Conservation (phyloP, 2,888 invertebrate genomes). For the Leptopilina syphax region DNA sequence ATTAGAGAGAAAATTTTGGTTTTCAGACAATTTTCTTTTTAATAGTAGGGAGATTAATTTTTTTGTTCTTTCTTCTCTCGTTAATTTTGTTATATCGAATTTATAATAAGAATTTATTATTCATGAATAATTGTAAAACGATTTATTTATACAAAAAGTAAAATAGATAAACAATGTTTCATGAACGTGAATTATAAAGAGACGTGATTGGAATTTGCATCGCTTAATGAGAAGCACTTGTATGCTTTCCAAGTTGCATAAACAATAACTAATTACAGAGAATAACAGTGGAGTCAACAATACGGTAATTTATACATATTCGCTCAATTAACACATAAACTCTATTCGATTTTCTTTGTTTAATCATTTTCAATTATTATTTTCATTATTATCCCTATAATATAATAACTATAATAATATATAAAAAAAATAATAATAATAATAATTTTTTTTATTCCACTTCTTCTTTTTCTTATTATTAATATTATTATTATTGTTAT, state of each 20-base stretch:
- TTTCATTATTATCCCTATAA: not conserved
- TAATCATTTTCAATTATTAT: not conserved
- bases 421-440: too few relatives aligned
- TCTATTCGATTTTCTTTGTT: not conserved
- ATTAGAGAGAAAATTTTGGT: too few relatives aligned
- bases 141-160: not conserved
- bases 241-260: slow-evolving; percentile 15
- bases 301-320: slow-evolving; percentile 29
- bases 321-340: slow-evolving; percentile 24
- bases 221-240: slow-evolving; percentile 18
- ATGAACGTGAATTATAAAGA: slow-evolving; percentile 25
- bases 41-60: not conserved
- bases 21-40: not conserved
- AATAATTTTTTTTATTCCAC: too few relatives aligned
- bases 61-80: too few relatives aligned
- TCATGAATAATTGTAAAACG: not conserved
- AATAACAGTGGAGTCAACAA: slow-evolving; percentile 17
- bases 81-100: not conserved
- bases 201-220: slow-evolving; percentile 21
- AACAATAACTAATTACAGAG: slow-evolving; percentile 30
- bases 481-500: too few relatives aligned
- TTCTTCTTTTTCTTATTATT: too few relatives aligned
- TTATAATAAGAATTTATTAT: slow-evolving; percentile 10
- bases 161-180: slow-evolving; percentile 5
- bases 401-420: too few relatives aligned